Conservation (phyloP, 1,140 invertebrate genomes). For the Maniola jurtina region DNA sequence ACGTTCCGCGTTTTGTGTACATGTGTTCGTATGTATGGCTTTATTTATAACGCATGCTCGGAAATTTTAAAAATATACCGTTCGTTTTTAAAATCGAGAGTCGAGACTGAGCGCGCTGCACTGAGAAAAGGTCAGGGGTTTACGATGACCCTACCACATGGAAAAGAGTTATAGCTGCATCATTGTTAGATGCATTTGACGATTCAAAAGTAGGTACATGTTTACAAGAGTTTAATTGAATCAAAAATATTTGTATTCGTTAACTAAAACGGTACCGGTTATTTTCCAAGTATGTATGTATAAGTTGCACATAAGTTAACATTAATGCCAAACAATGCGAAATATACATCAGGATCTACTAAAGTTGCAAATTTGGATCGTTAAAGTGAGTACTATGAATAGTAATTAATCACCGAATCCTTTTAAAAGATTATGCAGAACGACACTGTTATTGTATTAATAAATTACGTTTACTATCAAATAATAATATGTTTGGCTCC, state of each 20-base stretch:
- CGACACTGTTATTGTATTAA: not conserved
- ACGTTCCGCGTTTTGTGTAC: conserved; percentile 38
- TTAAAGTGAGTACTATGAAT: not conserved
- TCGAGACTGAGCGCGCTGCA: conserved; percentile 33
- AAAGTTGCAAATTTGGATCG: no score
- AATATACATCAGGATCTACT: no score
- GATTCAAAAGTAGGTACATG: not conserved
- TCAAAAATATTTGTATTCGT: no score
- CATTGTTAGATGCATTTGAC: no score
- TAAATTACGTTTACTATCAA: not conserved
- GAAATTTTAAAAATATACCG: conserved; percentile 60
- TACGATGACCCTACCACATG: not conserved
- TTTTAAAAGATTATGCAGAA: not conserved
- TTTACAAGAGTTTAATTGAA: not conserved
- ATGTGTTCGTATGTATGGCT: conserved; percentile 37
- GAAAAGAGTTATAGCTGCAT: no score
- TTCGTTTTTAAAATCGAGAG: conserved; percentile 45
- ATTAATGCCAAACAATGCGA: no score
- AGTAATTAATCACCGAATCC: not conserved
- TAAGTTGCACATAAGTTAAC: no score
- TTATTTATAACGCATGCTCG: conserved; percentile 58
- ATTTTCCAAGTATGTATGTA: no score
- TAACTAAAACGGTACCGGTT: no score
- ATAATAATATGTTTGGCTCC: conserved; percentile 5
- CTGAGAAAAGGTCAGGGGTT: conserved; percentile 53